Evolutionary conservation across 2,888 invertebrate species (phyloP).

Genomic region (Pachydiplax longipennis): DNA sequence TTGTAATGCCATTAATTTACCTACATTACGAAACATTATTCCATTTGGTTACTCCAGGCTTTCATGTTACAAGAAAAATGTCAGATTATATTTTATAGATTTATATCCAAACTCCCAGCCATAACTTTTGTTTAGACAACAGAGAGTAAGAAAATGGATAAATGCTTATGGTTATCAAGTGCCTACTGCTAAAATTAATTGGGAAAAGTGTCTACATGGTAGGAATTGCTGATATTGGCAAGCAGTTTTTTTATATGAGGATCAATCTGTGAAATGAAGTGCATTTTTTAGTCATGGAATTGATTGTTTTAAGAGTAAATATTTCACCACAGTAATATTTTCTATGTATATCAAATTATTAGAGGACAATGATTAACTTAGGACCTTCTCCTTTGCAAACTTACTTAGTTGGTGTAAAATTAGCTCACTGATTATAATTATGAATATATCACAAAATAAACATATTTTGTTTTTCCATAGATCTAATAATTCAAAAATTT

Average conservation of each 20-base stretch:
- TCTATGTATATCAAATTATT: not conserved
- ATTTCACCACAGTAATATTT: not conserved
- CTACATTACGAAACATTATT: not conserved
- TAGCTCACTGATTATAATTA: not conserved
- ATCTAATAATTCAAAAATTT: not conserved
- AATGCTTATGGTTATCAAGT: not conserved
- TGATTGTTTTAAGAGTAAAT: not conserved
- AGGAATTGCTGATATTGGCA: not conserved
- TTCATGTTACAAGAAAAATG: not conserved
- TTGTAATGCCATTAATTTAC: too few species aligned
- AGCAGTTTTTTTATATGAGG: not conserved
- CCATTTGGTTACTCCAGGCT: not conserved
- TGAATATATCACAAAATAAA: not conserved
- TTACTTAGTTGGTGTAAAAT: not conserved
- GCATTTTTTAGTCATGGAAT: not conserved
- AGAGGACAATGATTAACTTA: not conserved
- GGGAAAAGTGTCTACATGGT: not conserved
- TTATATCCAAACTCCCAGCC: not conserved
- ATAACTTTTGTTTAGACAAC: not conserved
- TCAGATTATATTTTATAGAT: not conserved
- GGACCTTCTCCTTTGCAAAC: not conserved
- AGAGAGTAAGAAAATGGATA: not conserved
- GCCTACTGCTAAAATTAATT: not conserved
- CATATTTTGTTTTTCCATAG: not conserved
- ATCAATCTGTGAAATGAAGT: not conserved